Evolutionary conservation across 2,797 vertebrate genomes (phyloP), one percentile per base, ranked within the genome.

Genomic region (Fundulus diaphanus): DNA sequence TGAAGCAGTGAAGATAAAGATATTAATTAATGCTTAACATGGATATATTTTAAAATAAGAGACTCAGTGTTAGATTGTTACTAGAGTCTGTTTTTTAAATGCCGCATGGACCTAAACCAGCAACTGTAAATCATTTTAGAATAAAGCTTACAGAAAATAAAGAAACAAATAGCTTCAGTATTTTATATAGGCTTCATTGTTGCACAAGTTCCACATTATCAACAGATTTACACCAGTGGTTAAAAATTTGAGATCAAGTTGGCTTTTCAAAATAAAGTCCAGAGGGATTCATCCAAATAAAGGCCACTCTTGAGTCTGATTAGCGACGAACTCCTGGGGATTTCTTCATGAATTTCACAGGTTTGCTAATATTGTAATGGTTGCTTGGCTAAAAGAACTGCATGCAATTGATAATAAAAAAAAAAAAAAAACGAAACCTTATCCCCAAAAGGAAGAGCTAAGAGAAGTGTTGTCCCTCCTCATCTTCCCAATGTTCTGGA

Each of bases 401-500:
- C n/a, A 56, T 27, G 5, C n/a, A 5, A 54, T 27, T 27, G 1
- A 54, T 27, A 12, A 12, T 54, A n/a, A n/a, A n/a, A n/a, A n/a
- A n/a, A n/a, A n/a, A 12, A 13, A 27, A 54, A 52, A 49, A 51
- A 51, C 12, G 9, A 2, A 12, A n/a, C 12, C 29, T 9, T 5
- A 15, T 5, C 31, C 7, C 31, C 8, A 22, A 24, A 5, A 24
- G 1, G 51, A 24, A n/a, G 51, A 24, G 57, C 29, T 4, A 33
- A n/a, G n/a, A n/a, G n/a, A n/a, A n/a, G n/a, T n/a, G n/a, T 12
- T 1, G 1, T 46, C 77, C 83, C 27, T n/a, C 75, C 77, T 59
- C 3, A 3, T 68, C 72, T 82, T 73, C 74, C 87, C 80, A 37
- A 77, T 86, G 82, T 74, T 78, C 74, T 52, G 77, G 72, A 87